These are phyloP conservation scores for Falco columbarius DNA, from an alignment of 2,797 vertebrate genomes.

Conservation along the genomic window DNA sequence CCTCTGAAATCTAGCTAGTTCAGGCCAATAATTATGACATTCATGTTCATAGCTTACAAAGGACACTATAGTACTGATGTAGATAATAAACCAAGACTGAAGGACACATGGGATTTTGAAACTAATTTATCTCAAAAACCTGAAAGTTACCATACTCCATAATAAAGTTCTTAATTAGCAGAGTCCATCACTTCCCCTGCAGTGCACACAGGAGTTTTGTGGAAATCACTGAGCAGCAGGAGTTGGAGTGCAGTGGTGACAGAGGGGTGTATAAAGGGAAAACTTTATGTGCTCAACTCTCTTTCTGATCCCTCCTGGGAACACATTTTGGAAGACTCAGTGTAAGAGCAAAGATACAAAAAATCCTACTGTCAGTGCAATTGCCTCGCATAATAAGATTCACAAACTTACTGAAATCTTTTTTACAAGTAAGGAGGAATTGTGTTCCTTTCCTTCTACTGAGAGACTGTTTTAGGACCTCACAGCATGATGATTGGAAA, in stretches of 20 bases:
- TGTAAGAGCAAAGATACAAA: neutral
- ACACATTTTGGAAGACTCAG: neutral
- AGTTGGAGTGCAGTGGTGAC: neutral
- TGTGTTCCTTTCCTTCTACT: neutral
- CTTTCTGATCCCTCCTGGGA: neutral
- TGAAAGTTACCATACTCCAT: neutral
- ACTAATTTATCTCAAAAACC: neutral
- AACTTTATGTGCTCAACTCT: neutral
- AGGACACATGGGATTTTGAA: neutral
- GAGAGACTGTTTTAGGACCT: neutral
- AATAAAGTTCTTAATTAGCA: neutral
- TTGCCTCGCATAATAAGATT: neutral
- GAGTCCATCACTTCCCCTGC: neutral
- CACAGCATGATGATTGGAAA: neutral
- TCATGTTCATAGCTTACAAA: neutral
- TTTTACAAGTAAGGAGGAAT: neutral
- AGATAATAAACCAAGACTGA: neutral
- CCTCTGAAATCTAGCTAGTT: neutral
- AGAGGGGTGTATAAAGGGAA: neutral
- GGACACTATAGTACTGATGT: neutral
- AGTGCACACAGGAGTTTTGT: neutral
- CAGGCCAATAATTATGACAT: neutral
- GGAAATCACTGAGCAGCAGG: neutral
- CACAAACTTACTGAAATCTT: neutral
- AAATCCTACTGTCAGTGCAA: neutral